Evolutionary conservation across 2,888 invertebrate species (phyloP).

Genomic region (Eledona agricola): DNA sequence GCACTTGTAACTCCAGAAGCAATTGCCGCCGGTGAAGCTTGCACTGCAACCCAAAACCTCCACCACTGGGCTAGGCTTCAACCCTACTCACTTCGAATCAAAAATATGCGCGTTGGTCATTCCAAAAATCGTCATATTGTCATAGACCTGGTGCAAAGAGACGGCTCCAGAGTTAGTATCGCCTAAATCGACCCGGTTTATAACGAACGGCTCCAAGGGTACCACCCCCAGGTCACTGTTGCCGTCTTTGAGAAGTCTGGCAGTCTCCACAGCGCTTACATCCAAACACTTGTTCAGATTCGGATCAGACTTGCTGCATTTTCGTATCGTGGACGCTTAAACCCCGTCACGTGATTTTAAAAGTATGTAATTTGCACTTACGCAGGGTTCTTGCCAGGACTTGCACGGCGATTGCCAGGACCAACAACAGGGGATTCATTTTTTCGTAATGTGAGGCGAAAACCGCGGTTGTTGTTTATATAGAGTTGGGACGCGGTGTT

Average conservation of each 20-base stretch:
- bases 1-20: slow-evolving; percentile 63
- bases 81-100: slow-evolving; percentile 17
- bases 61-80: not conserved
- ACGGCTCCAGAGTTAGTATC: slow-evolving; percentile 65
- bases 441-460: no score
- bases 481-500: no score
- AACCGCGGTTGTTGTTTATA: no score
- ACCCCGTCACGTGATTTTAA: no score
- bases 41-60: slow-evolving; percentile 59
- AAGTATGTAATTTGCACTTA: no score
- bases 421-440: no score
- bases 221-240: slow-evolving; percentile 65
- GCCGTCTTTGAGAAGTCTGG: slow-evolving; percentile 2
- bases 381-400: no score
- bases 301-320: slow-evolving; percentile 25
- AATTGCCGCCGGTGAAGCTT: slow-evolving; percentile 62
- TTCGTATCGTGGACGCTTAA: no score
- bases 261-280: not conserved
- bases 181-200: slow-evolving; percentile 68
- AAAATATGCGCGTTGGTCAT: slow-evolving; percentile 55
- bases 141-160: slow-evolving; percentile 69
- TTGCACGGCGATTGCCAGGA: no score
- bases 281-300: slow-evolving; percentile 19
- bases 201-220: slow-evolving; percentile 69
- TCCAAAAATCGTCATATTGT: slow-evolving; percentile 70